phyloP scores from a whole-genome alignment of 2,113 vertebrate genomes.

The Coryphaenoides rupestris region DNA sequence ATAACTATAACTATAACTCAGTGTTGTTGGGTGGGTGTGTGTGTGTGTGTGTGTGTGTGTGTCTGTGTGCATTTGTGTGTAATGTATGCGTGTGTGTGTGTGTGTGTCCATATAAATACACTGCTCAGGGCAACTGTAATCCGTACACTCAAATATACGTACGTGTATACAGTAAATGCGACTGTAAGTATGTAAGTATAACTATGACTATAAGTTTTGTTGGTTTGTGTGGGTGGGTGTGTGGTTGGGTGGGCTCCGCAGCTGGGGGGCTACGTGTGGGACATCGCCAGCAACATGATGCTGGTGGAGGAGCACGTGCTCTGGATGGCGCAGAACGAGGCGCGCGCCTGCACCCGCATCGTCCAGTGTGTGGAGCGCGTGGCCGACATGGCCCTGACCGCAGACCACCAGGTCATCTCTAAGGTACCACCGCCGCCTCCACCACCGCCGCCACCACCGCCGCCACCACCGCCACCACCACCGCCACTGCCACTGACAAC shows the following conservation, averaged over 20 bases:
- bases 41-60: constrained; percentile 6
- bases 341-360: constrained; percentile 83
- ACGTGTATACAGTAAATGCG: constrained; percentile 1
- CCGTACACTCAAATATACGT: no score
- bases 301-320: constrained; percentile 83
- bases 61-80: neutral
- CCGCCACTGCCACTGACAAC: no score
- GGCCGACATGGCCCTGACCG: constrained; percentile 72
- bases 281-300: constrained; percentile 90
- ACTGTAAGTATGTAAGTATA: neutral
- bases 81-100: no score
- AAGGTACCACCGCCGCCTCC: constrained; percentile 85
- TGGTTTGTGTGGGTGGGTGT: no score
- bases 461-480: no score
- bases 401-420: constrained; percentile 73
- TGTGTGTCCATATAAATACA: neutral
- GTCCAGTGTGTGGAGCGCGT: constrained; percentile 84
- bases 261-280: constrained; percentile 79
- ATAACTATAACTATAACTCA: neutral
- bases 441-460: no score
- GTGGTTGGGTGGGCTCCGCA: constrained; percentile 42
- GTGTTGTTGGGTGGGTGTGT: no score
- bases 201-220: no score
- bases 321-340: constrained; percentile 88
- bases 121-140: no score